A percentile compares a stretch with the other conserved stretches of the same genome.
phyloP scores from a whole-genome alignment of 2,797 vertebrate species.

The Phalloptychus januarius region DNA sequence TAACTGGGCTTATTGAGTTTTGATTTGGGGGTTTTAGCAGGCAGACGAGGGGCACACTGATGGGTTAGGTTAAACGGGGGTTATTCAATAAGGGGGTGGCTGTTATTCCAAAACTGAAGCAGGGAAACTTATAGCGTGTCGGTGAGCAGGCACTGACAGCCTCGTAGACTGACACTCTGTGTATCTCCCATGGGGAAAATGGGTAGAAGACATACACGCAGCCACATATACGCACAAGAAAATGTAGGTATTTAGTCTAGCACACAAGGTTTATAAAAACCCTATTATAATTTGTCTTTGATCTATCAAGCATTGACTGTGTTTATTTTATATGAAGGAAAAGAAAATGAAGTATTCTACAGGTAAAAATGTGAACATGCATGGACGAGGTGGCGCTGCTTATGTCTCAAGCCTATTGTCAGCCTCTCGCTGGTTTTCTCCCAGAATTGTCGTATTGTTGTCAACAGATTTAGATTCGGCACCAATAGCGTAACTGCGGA shows the following conservation, averaged over 20 bases:
- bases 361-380: neutral
- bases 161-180: slow-evolving; percentile 78
- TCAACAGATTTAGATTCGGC: neutral
- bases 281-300: neutral
- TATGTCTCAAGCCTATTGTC: neutral
- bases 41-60: slow-evolving; percentile 60
- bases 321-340: neutral
- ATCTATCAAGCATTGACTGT: neutral
- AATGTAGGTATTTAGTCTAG: slow-evolving; percentile 31
- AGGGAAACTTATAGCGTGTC: slow-evolving; percentile 78
- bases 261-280: slow-evolving; percentile 22
- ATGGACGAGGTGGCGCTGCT: neutral
- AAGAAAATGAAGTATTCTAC: neutral
- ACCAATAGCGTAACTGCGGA: neutral
- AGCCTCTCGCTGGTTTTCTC: neutral
- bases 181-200: slow-evolving; percentile 61
- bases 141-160: slow-evolving; percentile 80
- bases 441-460: neutral
- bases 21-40: slow-evolving; percentile 61
- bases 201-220: slow-evolving; percentile 62
- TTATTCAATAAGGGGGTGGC: slow-evolving; percentile 74
- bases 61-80: slow-evolving; percentile 73
- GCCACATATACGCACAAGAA: slow-evolving; percentile 46
- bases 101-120: slow-evolving; percentile 79
- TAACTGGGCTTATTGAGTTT: slow-evolving; percentile 66